These are phyloP conservation scores for Pao palembangensis DNA, from an alignment of 2,113 vertebrate genomes.

Conservation along the genomic window DNA sequence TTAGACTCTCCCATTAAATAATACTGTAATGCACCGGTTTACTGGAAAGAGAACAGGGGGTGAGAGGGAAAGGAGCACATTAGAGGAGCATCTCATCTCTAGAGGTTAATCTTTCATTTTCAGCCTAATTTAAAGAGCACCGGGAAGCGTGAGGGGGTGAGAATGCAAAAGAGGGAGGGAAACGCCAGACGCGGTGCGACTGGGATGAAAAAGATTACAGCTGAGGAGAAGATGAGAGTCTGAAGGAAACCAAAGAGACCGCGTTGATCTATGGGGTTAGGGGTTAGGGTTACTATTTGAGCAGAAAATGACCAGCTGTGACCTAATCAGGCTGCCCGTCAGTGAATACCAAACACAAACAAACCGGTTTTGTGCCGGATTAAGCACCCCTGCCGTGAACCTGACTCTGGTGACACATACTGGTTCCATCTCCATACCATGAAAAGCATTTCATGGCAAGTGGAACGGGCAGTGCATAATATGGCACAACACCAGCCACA, in stretches of 20 bases:
- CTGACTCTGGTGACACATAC: too few relatives aligned
- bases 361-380: conserved; percentile 1
- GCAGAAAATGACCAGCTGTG: conserved; percentile 62
- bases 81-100: conserved; percentile 50
- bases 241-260: conserved; percentile 2
- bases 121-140: conserved; percentile 61
- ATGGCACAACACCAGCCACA: conserved; percentile 16
- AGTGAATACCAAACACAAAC: conserved; percentile 34
- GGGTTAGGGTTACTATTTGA: too few relatives aligned
- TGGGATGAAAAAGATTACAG: conserved; percentile 12
- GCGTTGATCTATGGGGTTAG: background rate
- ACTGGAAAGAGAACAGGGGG: conserved; percentile 36
- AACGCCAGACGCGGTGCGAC: conserved; percentile 6
- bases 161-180: conserved; percentile 31
- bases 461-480: too few relatives aligned
- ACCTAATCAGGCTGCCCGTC: conserved; percentile 60
- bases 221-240: conserved; percentile 5
- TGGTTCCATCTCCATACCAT: too few relatives aligned
- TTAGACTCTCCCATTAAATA: conserved; percentile 60
- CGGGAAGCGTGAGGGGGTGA: conserved; percentile 41
- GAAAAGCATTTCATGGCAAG: too few relatives aligned
- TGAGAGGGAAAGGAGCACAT: conserved; percentile 32
- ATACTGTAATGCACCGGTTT: conserved; percentile 41
- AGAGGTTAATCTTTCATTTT: conserved; percentile 66
- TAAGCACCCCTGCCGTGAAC: too few relatives aligned